These are phyloP conservation scores for Panopea generosa DNA, from an alignment of 2,888 invertebrate genomes.

Conservation along the genomic window DNA sequence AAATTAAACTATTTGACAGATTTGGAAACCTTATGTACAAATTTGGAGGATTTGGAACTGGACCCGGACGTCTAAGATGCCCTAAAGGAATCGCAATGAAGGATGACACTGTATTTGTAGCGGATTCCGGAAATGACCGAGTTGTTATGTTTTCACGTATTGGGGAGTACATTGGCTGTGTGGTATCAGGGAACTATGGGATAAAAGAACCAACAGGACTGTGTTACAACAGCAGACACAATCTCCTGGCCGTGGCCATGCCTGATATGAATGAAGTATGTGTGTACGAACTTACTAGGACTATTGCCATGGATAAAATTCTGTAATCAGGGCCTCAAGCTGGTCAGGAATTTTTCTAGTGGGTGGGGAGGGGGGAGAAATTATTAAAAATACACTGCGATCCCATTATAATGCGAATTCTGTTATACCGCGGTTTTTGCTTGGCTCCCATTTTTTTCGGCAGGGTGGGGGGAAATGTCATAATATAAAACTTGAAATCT, in stretches of 20 bases:
- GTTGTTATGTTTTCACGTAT: constrained; percentile 56
- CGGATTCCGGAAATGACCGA: constrained; percentile 67
- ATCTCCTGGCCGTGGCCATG: constrained; percentile 58
- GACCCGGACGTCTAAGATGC: constrained; percentile 50
- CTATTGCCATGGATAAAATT: not conserved
- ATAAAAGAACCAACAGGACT: constrained; percentile 59
- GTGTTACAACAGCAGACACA: constrained; percentile 25
- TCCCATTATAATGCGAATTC: too few species aligned
- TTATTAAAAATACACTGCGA: too few species aligned
- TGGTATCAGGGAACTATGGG: constrained; percentile 41
- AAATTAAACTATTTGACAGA: constrained; percentile 64
- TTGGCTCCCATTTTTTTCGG: too few species aligned
- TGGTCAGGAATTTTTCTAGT: too few species aligned
- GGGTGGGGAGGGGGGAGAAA: too few species aligned
- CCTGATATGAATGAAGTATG: constrained; percentile 58
- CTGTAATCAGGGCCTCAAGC: too few species aligned
- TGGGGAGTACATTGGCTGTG: constrained; percentile 46
- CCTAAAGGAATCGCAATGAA: constrained; percentile 59
- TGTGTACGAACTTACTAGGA: constrained; percentile 32
- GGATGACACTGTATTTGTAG: constrained; percentile 50
- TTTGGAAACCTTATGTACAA: constrained; percentile 54
- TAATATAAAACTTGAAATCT: too few species aligned
- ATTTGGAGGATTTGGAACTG: constrained; percentile 57
- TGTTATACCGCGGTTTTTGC: too few species aligned
- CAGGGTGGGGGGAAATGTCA: too few species aligned